Conservation (phyloP, 2,888 invertebrate species). For the Xestobium rufovillosum region DNA sequence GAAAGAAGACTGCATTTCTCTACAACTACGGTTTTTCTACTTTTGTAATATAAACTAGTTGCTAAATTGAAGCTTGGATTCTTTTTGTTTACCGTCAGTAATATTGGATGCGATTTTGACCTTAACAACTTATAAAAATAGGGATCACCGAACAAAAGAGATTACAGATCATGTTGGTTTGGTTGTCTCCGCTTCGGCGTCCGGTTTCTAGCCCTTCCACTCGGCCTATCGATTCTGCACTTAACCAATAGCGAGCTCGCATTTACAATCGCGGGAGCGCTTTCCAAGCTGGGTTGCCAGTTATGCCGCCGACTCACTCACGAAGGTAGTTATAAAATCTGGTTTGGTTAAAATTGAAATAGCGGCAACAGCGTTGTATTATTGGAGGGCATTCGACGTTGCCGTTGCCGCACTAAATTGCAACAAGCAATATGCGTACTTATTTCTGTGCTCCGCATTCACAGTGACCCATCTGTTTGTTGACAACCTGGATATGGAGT, state of each 20-base stretch:
- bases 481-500: too few relatives aligned
- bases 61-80: too few relatives aligned
- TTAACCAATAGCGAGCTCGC: slow-evolving; percentile 54
- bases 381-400: slow-evolving; percentile 34
- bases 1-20: slow-evolving; percentile 6
- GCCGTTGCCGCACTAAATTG: too few relatives aligned
- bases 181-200: too few relatives aligned
- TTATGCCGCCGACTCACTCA: slow-evolving; percentile 25
- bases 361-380: slow-evolving; percentile 26
- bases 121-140: too few relatives aligned
- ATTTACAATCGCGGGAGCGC: slow-evolving; percentile 45
- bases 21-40: too few relatives aligned
- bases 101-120: too few relatives aligned
- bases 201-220: slow-evolving; percentile 49
- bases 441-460: too few relatives aligned
- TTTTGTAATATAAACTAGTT: too few relatives aligned
- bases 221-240: slow-evolving; percentile 57
- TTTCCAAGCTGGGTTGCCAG: slow-evolving; percentile 47
- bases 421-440: too few relatives aligned
- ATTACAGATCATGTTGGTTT: neutral
- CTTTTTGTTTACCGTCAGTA: too few relatives aligned
- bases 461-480: too few relatives aligned
- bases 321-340: slow-evolving; percentile 27
- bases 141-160: neutral
- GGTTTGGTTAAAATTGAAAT: slow-evolving; percentile 21